Conservation (phyloP, 2,888 invertebrate species). For the Trypoxylon attenuatum region DNA sequence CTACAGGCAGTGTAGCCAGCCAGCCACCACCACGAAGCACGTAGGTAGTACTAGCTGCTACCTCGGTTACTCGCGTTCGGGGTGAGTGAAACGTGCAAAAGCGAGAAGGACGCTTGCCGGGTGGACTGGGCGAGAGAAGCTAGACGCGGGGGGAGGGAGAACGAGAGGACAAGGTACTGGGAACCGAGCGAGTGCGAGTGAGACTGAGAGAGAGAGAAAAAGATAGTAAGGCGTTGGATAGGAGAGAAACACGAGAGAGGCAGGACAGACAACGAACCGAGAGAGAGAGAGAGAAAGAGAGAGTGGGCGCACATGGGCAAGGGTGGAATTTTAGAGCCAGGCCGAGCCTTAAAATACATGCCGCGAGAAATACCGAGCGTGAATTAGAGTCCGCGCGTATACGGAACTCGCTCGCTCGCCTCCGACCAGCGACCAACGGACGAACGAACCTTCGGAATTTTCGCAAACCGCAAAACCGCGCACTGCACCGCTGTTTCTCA, state of each 20-base stretch:
- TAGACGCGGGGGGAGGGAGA: constrained; percentile 16
- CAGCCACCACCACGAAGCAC: constrained; percentile 62
- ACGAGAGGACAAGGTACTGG: constrained; percentile 15
- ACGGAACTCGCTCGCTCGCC: constrained; percentile 18
- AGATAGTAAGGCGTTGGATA: constrained; percentile 7
- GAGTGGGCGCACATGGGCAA: constrained; percentile 42
- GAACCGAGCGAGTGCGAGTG: constrained; percentile 15
- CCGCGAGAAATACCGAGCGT: constrained; percentile 69
- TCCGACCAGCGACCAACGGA: constrained; percentile 42
- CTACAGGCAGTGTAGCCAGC: constrained; percentile 68
- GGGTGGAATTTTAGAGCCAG: constrained; percentile 70
- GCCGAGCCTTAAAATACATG: constrained; percentile 70
- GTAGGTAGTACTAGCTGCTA: constrained; percentile 54
- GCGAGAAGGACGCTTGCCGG: no score
- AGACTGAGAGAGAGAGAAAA: constrained; percentile 21
- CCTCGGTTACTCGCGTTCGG: constrained; percentile 61
- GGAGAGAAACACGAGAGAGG: constrained; percentile 29
- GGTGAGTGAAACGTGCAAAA: not conserved
- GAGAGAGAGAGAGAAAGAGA: constrained; percentile 22
- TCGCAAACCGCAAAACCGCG: constrained; percentile 60
- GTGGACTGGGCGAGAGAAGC: constrained; percentile 50
- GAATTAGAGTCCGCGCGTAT: constrained; percentile 65
- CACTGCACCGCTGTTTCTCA: constrained; percentile 17
- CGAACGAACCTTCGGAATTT: constrained; percentile 68
- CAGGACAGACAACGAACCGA: constrained; percentile 15